Evolutionary conservation across 2,797 vertebrate species (phyloP), one percentile per base, ranked within the genome.

Genomic region (Enteromius treurensis): DNA sequence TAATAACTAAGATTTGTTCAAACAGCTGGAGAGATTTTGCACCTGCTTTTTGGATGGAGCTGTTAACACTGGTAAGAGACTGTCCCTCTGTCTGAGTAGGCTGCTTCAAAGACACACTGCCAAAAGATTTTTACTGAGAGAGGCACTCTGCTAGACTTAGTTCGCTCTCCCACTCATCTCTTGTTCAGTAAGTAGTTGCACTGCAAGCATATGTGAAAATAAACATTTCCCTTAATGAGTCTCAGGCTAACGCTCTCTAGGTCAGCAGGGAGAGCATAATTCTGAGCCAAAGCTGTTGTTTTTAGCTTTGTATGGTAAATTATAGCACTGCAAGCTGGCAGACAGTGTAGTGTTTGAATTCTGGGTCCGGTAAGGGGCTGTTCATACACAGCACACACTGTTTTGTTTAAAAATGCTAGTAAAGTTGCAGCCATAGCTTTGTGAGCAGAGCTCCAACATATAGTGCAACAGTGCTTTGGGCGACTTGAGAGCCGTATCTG

Each of bases 221-320:
- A 84, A 45, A 88, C 53, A 73, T 49, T 82, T 77, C 15, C 58
- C 40, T 78, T 76, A 68, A 77, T 69, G 87, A 86, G 84, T 91
- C 86, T 92, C 89, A 83, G 90, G 86, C 90, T 86, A 91, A 87
- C 90, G 29, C 64, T 82, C 71, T 91, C 79, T 83, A 80, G 90
- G n/a, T 87, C 90, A 87, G 29, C 84, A 79, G 85, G 83, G n/a
- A 82, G 49, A 69, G 45, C 70, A 74, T 49, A 40, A 58, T 75
- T 49, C 77, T 49, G 67, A 83, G 71, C 69, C 26, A 71, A 70
- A 71, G 42, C 58, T 67, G 47, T 79, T 70, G 81, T 67, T 82
- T 70, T 84, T 62, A 34, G 62, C 4, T 76, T 21, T 69, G 82
- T 64, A 45, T 26, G 58, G n/a, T 42, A 73, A 77, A 68, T 65